Conservation (phyloP, 2,113 vertebrate genomes). For the Canis aureus region DNA sequence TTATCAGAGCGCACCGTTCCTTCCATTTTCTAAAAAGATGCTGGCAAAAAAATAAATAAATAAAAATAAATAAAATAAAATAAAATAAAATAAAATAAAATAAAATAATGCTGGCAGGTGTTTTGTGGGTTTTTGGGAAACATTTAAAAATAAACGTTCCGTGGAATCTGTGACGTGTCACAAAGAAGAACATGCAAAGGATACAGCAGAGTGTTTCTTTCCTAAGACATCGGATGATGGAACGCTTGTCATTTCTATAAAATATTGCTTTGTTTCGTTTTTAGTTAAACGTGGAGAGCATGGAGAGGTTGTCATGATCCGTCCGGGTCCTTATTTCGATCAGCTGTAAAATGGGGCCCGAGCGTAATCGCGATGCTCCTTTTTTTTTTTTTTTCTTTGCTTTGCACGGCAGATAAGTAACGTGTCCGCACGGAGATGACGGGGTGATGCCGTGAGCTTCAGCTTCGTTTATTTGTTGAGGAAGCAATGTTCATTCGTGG, state of each 20-base stretch:
- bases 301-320: accelerated
- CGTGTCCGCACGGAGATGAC: not conserved
- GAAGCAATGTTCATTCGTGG: not conserved
- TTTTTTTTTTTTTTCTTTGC: too few species aligned
- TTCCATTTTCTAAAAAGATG: not conserved
- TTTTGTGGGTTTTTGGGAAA: accelerated
- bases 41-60: too few species aligned
- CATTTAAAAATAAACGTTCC: not conserved
- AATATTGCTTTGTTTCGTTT: not conserved
- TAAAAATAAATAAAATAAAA: too few species aligned
- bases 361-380: accelerated
- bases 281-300: too few species aligned
- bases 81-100: too few species aligned
- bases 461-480: not conserved
- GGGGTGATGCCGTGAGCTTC: accelerated
- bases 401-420: accelerated
- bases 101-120: too few species aligned
- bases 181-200: not conserved
- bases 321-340: too few species aligned
- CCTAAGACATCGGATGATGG: accelerated
- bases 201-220: not conserved
- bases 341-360: accelerated
- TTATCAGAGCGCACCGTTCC: accelerated
- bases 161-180: accelerated
- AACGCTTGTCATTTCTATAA: not conserved